phyloP scores from a whole-genome alignment of 2,797 vertebrate genomes.

The Alouatta caraya region DNA sequence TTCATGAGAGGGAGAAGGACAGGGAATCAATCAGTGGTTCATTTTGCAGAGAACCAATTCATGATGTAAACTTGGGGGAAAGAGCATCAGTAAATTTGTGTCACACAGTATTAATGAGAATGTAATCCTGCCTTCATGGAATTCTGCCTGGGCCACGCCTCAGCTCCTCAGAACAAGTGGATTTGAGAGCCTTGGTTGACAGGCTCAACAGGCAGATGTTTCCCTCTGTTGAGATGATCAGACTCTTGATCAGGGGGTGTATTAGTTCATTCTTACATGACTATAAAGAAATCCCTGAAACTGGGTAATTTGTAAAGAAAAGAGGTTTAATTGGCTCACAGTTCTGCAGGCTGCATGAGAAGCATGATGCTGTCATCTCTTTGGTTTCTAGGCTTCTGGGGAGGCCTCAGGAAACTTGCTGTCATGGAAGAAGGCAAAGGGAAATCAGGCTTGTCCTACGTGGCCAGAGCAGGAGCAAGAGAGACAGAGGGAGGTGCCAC shows the following conservation, averaged over 20 bases:
- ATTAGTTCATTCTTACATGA: not conserved
- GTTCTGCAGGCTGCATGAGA: not conserved
- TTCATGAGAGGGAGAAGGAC: constrained; percentile 58
- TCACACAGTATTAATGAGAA: not conserved
- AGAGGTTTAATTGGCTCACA: not conserved
- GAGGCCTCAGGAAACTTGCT: not conserved
- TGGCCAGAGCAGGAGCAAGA: not conserved
- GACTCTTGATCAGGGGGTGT: not conserved
- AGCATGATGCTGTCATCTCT: not conserved
- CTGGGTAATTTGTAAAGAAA: not conserved
- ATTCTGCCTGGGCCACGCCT: not conserved
- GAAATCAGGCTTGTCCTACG: not conserved
- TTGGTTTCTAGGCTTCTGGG: not conserved
- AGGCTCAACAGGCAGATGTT: not conserved
- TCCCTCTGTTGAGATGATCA: not conserved
- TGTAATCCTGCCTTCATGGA: not conserved
- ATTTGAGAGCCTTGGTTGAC: not conserved
- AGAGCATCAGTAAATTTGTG: constrained; percentile 54
- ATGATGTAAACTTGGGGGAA: constrained; percentile 29
- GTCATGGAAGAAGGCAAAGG: not conserved
- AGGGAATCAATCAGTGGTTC: constrained; percentile 71
- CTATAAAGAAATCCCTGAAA: not conserved
- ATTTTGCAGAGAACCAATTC: constrained; percentile 54
- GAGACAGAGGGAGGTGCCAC: not conserved
- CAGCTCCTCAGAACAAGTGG: not conserved